Evolutionary conservation across 2,113 vertebrate species (phyloP).

Genomic region (Corvus moneduloides): DNA sequence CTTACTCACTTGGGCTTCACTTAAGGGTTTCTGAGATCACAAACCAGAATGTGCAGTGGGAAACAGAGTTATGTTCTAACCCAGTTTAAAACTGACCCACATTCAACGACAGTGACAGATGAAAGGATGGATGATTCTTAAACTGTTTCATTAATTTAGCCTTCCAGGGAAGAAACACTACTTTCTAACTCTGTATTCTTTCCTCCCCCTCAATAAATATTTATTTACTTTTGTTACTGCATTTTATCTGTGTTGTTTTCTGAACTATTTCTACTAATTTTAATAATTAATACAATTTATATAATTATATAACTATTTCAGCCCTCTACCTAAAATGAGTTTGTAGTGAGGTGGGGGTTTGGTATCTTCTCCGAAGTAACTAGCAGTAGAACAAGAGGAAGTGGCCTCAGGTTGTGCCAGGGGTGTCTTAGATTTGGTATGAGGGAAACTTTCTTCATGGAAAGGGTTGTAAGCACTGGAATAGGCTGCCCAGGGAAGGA

Average conservation of each 20-base stretch:
- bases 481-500: background rate
- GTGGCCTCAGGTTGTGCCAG: background rate
- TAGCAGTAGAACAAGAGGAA: background rate
- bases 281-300: background rate
- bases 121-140: background rate
- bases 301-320: background rate
- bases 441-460: background rate
- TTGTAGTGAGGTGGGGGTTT: background rate
- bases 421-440: background rate
- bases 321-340: background rate
- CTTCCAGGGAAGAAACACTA: background rate
- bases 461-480: background rate
- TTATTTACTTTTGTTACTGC: background rate
- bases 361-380: background rate
- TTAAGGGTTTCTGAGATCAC: background rate
- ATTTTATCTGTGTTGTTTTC: background rate
- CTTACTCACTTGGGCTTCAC: background rate
- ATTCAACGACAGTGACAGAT: background rate
- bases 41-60: background rate
- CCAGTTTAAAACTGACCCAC: background rate
- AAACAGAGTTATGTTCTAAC: background rate
- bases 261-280: background rate
- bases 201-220: background rate
- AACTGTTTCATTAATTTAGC: background rate
- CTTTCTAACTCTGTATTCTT: background rate